Evolutionary conservation across 2,888 invertebrate species (phyloP).

Genomic region (Phortica magna): DNA sequence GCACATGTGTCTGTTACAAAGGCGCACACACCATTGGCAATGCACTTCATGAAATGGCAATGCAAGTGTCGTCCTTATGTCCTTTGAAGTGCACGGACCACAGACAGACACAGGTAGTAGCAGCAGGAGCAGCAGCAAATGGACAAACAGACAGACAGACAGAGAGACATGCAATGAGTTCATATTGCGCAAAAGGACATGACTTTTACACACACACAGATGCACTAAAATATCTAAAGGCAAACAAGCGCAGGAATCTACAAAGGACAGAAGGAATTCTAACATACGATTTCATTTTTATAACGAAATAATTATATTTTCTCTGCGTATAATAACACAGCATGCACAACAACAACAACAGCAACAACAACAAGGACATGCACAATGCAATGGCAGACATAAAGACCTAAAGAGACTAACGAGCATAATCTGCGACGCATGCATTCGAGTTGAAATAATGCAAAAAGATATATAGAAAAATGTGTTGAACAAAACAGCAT

Average conservation of each 20-base stretch:
- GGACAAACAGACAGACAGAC: not conserved
- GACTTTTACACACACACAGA: too few species aligned
- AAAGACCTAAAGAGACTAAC: not conserved
- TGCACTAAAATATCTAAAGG: not conserved
- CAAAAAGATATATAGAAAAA: not conserved
- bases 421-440: not conserved
- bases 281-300: constrained; percentile 26
- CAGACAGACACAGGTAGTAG: not conserved
- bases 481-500: not conserved
- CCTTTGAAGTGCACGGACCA: not conserved
- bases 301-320: constrained; percentile 22
- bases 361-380: not conserved
- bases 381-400: not conserved
- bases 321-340: not conserved
- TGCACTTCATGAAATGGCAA: too few species aligned
- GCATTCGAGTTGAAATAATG: constrained; percentile 3
- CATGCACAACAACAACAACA: constrained; percentile 14
- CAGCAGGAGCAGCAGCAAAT: not conserved
- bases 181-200: not conserved
- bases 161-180: not conserved
- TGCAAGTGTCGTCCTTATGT: too few species aligned
- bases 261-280: not conserved
- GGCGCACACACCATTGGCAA: too few species aligned
- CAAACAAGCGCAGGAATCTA: not conserved
- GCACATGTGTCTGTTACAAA: too few species aligned